Evolutionary conservation across 2,888 invertebrate genomes (phyloP), one percentile per base, ranked within the genome.

Genomic region (Erebia palarica): DNA sequence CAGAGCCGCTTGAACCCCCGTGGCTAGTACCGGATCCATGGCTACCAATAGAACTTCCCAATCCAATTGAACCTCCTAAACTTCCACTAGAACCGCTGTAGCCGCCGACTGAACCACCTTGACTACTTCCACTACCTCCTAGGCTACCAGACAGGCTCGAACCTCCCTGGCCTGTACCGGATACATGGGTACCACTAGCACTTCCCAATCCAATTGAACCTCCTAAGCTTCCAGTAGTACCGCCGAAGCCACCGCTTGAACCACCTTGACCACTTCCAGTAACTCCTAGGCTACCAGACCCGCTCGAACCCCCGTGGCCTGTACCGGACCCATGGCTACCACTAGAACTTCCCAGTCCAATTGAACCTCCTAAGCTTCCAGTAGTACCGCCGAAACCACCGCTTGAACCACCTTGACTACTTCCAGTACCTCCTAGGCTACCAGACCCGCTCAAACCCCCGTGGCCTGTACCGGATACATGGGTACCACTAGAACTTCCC

Each of bases 321-420:
- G 10, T 44, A 44, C 44, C 10, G 9, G 44, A 44, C 9, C 44
- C 44, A 44, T 44, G 44, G 10, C 44, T 44, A 44, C 44, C 44
- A 44, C 44, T 44, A 10, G 44, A 44, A 44, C 8, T 11, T 44
- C 47, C 47, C 11, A 47, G 3, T 16, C 53, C 53, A 51, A n/a
- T n/a, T 8, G 53, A 53, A 16, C 53, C 53, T 53, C 53, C 16
- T 7, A 53, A 9, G 9, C 61, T 70, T 7, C 80, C 78, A n/a
- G 11, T 11, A 16, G 47, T 13, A 44, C 44, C 11, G 9, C 44
- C 44, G 2, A 1, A 11, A 9, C 44, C 11, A 4, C 11, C 18
- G 49, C 63, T 63, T 47, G 68, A 76, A 1, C 81, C 82, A 7
- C 79, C 75, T 57, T 77, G 77, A 53, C 61, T 63, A 3, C 73